A percentile compares a stretch with the other conserved stretches of the same genome.
Conservation (phyloP, 2,888 invertebrate genomes). For the Temnothorax unifasciatus region DNA sequence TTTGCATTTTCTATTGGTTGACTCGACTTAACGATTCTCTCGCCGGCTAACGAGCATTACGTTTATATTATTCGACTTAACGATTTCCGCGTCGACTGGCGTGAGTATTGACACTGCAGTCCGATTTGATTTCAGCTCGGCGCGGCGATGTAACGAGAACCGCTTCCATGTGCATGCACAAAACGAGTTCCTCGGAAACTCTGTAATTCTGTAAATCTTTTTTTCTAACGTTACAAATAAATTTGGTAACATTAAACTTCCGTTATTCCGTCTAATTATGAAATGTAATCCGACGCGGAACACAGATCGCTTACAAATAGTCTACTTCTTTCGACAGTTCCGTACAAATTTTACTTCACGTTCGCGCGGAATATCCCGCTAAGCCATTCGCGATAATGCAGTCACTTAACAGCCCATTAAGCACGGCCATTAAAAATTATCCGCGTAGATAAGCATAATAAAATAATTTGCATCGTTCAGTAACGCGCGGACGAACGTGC, state of each 20-base stretch:
- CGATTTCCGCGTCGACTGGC: constrained; percentile 37
- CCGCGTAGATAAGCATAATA: constrained; percentile 64
- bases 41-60: constrained; percentile 51
- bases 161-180: background rate
- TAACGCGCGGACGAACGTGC: constrained; percentile 22
- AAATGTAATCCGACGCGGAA: constrained; percentile 4
- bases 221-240: background rate
- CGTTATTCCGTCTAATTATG: background rate
- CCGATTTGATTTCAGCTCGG: constrained; percentile 41
- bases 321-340: constrained; percentile 6
- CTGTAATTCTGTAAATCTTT: background rate
- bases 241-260: background rate
- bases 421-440: constrained; percentile 66
- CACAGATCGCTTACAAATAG: background rate
- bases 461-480: constrained; percentile 61
- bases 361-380: constrained; percentile 7
- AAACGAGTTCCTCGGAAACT: background rate
- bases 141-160: constrained; percentile 29
- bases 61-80: constrained; percentile 50
- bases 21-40: constrained; percentile 50
- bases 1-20: constrained; percentile 58
- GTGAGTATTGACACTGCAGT: constrained; percentile 44
- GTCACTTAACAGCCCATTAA: constrained; percentile 62
- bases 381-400: constrained; percentile 56
- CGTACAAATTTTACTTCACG: constrained; percentile 18